Evolutionary conservation across 1,140 invertebrate species (phyloP), one percentile per base, ranked within the genome.

Genomic region (Drosophila sulfurigaster): DNA sequence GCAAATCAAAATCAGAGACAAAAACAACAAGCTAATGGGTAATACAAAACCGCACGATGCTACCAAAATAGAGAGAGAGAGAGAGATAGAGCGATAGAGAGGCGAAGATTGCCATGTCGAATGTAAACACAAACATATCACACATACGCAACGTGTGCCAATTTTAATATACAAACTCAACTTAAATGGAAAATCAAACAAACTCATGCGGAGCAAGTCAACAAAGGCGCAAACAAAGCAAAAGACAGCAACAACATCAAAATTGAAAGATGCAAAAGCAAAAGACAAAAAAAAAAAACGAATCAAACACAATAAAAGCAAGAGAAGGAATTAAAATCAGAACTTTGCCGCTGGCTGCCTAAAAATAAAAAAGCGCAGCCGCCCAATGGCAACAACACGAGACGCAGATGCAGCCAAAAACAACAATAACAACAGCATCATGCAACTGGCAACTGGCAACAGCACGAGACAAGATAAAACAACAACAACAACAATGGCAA

Each of bases 171-270:
- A 87, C 83, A 87, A 87, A 87, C 83, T 80, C 67, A 75, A 67
- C 83, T 86, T 87, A 87, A 87, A 87, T 87, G 83, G 80, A 87
- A 87, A 87, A 88, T 83, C 83, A 87, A 87, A 87, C 83, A 88
- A 82, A 86, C 66, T 76, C 79, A 81, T 82, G 75, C 72, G 46
- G 51, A 58, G 52, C 51, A 57, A 76, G 35, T 65, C 77, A 80
- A 79, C 65, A 82, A 75, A 65, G 67, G 15, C 1, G 25, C 7
- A 65, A 51, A 45, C 30, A 70, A 67, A 32, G 59, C 64, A 70
- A 78, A 41, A 65, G 7, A 64, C 57, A 74, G 52, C 58, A 78
- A 78, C 46, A 72, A 80, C 62, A 78, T 75, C 46, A 72, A 80
- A 78, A 62, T 70, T 62, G 71, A 77, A 78, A 88, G 79, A 43